These are phyloP conservation scores for Diarsia dahlii DNA, from an alignment of 2,888 invertebrate genomes.

Conservation along the genomic window DNA sequence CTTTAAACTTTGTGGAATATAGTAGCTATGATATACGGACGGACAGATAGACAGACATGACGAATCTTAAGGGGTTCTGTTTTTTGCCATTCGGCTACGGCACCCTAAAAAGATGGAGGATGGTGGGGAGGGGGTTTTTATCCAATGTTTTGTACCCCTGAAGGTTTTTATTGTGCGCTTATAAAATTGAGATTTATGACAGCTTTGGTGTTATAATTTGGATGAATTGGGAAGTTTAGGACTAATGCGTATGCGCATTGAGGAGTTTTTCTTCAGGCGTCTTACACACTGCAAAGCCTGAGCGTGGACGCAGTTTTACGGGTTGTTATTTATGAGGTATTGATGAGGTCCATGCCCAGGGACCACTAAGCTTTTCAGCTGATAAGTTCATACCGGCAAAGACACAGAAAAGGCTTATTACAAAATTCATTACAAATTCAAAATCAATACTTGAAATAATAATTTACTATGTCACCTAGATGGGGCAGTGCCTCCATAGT, in stretches of 20 bases:
- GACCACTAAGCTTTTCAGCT: background rate
- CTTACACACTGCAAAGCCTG: background rate
- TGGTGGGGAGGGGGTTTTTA: background rate
- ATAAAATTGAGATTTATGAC: constrained; percentile 46
- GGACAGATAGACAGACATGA: no score
- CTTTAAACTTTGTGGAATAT: no score
- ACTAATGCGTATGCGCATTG: constrained; percentile 3
- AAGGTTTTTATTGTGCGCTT: constrained; percentile 36
- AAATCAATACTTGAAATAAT: background rate
- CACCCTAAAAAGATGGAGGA: background rate
- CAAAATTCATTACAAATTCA: background rate
- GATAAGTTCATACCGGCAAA: background rate
- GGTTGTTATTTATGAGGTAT: background rate
- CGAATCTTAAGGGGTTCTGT: no score
- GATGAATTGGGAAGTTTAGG: background rate
- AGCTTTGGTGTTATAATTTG: constrained; percentile 20
- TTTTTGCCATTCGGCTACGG: no score
- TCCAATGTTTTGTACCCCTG: constrained; percentile 13
- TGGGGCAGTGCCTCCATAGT: background rate
- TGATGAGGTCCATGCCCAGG: background rate
- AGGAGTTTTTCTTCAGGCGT: background rate
- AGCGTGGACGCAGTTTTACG: background rate
- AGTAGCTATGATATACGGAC: no score
- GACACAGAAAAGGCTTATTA: background rate
- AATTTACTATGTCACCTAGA: background rate